These are phyloP conservation scores for Halictus ligatus DNA, from an alignment of 2,888 invertebrate genomes.

Conservation along the genomic window DNA sequence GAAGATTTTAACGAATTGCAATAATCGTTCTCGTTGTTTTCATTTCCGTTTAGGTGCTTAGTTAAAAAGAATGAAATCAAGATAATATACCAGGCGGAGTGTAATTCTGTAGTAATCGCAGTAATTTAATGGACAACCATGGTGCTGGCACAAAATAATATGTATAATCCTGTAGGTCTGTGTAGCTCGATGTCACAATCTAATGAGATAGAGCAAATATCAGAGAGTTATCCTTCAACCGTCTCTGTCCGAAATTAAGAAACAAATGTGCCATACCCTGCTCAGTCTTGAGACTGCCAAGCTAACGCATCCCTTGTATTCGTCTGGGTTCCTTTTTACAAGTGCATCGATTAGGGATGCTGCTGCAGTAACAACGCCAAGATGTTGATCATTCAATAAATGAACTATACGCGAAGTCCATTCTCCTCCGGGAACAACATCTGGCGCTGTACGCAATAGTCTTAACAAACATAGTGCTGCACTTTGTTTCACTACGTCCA, in stretches of 20 bases:
- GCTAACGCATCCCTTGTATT: conserved; percentile 99
- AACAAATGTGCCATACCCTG: conserved; percentile 86
- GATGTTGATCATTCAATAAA: conserved; percentile 98
- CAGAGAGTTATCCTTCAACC: conserved; percentile 13
- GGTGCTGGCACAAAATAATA: conserved; percentile 99
- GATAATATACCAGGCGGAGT: conserved; percentile 92
- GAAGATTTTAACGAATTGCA: not conserved
- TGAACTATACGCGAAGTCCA: conserved; percentile 99
- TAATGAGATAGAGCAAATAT: conserved; percentile 79
- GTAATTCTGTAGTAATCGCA: conserved; percentile 98
- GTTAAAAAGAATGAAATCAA: not conserved
- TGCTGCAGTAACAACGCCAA: conserved; percentile 99
- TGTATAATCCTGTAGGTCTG: conserved; percentile 99
- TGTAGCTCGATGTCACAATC: conserved; percentile 99
- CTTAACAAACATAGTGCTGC: conserved; percentile 98
- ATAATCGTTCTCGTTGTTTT: not conserved
- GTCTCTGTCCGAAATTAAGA: not conserved
- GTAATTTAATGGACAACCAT: conserved; percentile 99
- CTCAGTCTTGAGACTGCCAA: conserved; percentile 98
- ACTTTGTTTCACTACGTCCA: conserved; percentile 99
- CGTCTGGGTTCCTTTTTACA: conserved; percentile 99
- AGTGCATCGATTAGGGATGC: conserved; percentile 99
- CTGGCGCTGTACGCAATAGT: conserved; percentile 97
- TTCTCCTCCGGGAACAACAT: conserved; percentile 98
- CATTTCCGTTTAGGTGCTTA: conserved; percentile 17